phyloP scores from a whole-genome alignment of 2,797 vertebrate genomes.

The Stomatorhinus walkeri region DNA sequence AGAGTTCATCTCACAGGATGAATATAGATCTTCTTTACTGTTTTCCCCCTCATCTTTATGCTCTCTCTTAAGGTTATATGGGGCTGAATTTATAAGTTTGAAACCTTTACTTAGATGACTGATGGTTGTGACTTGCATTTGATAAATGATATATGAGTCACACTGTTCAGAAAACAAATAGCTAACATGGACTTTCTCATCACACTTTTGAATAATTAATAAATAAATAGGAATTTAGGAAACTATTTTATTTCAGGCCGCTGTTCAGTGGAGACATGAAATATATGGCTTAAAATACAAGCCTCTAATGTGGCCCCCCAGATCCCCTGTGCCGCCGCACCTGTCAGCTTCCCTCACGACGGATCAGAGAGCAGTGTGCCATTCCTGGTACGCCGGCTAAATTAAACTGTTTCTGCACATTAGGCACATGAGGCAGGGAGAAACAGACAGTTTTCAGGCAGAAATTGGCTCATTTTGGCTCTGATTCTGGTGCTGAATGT shows the following conservation, averaged over 20 bases:
- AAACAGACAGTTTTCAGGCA: not conserved
- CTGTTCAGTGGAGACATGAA: not conserved
- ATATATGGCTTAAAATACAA: not conserved
- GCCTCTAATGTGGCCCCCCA: not conserved
- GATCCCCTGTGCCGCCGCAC: not conserved
- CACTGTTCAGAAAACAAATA: slow-evolving; percentile 12
- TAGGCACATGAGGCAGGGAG: not conserved
- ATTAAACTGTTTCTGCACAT: not conserved
- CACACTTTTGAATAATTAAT: not conserved
- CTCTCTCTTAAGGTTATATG: not conserved
- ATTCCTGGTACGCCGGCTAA: not conserved
- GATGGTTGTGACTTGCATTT: not conserved
- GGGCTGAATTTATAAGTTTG: not conserved
- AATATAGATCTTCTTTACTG: slow-evolving; percentile 17
- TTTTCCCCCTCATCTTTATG: not conserved
- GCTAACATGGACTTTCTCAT: slow-evolving; percentile 2
- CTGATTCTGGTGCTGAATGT: not conserved
- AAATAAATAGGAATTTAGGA: not conserved
- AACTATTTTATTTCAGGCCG: not conserved
- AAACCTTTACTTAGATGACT: not conserved
- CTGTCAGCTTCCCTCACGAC: not conserved
- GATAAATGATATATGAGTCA: not conserved
- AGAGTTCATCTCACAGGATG: slow-evolving; percentile 21
- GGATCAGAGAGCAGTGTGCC: not conserved
- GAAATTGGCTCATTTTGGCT: not conserved